Evolutionary conservation across 2,797 vertebrate genomes (phyloP).

Genomic region (Syngnathus rostellatus): DNA sequence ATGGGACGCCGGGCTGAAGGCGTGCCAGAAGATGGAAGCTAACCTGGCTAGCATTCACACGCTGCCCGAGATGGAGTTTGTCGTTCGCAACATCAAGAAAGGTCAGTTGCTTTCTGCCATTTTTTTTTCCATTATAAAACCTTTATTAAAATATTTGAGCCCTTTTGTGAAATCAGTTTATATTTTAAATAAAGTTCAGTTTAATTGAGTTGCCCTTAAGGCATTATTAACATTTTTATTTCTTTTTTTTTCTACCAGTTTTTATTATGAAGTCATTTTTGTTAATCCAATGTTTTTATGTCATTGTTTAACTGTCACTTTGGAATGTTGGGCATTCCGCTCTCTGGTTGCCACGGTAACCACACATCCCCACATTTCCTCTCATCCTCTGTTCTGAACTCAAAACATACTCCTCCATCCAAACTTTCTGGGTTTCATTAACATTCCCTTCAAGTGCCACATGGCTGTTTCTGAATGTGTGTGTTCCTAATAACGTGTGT

Average conservation of each 20-base stretch:
- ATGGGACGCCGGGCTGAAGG: conserved; percentile 84
- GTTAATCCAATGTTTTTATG: not conserved
- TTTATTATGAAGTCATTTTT: not conserved
- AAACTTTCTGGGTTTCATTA: not conserved
- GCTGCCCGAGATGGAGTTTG: conserved; percentile 84
- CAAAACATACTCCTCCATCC: not conserved
- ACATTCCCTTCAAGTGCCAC: not conserved
- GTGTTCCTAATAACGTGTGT: not conserved
- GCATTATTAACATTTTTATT: too few species aligned
- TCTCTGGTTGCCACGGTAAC: not conserved
- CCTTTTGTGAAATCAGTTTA: too few species aligned
- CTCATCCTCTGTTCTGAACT: not conserved
- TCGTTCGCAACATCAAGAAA: conserved; percentile 82
- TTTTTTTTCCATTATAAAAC: too few species aligned
- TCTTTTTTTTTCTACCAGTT: too few species aligned
- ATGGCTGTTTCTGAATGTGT: not conserved
- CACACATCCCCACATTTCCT: not conserved
- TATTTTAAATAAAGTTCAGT: too few species aligned
- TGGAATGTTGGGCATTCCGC: not conserved
- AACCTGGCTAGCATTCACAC: conserved; percentile 93
- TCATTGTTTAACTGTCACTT: not conserved
- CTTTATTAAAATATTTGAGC: too few species aligned
- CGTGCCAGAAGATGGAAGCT: conserved; percentile 80
- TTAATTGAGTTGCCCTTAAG: too few species aligned
- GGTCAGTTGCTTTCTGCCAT: conserved; percentile 55